Percentiles rank a stretch among this genome's conserved stretches.
Conservation (phyloP, 2,113 vertebrate genomes). For the Neomonachus schauinslandi region DNA sequence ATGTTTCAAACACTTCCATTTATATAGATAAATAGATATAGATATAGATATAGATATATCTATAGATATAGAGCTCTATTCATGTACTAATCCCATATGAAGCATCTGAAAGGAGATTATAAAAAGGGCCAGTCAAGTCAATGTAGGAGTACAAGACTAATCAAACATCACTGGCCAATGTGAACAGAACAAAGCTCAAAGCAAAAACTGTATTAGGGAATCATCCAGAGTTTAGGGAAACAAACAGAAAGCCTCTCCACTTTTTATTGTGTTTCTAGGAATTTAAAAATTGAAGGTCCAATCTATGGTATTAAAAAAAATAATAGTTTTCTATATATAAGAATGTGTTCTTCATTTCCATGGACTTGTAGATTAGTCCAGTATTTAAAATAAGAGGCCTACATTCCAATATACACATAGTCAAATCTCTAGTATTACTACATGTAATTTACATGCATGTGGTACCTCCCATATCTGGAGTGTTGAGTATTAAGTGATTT, state of each 20-base stretch:
- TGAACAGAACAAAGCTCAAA: not conserved
- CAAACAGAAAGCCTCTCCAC: not conserved
- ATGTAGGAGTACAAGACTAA: not conserved
- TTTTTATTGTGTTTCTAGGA: not conserved
- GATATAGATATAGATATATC: too few relatives aligned
- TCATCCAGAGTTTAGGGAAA: not conserved
- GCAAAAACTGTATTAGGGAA: not conserved
- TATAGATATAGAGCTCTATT: not conserved
- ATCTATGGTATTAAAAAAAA: not conserved
- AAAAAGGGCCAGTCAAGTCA: not conserved
- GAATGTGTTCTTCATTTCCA: not conserved
- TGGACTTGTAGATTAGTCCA: not conserved
- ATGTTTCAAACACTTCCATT: not conserved
- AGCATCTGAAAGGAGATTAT: slow-evolving; percentile 4
- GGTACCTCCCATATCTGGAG: not conserved
- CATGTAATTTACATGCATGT: not conserved
- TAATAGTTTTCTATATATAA: not conserved
- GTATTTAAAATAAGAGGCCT: not conserved
- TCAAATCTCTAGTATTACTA: not conserved
- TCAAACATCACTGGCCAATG: not conserved
- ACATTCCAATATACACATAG: not conserved
- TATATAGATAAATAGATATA: too few relatives aligned
- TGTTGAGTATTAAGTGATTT: not conserved
- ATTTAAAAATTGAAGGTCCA: not conserved
- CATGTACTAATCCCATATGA: not conserved